A percentile compares a stretch with the other conserved stretches of the same genome.
Evolutionary conservation across 2,888 invertebrate genomes (phyloP).

Genomic region (Noctua comes): DNA sequence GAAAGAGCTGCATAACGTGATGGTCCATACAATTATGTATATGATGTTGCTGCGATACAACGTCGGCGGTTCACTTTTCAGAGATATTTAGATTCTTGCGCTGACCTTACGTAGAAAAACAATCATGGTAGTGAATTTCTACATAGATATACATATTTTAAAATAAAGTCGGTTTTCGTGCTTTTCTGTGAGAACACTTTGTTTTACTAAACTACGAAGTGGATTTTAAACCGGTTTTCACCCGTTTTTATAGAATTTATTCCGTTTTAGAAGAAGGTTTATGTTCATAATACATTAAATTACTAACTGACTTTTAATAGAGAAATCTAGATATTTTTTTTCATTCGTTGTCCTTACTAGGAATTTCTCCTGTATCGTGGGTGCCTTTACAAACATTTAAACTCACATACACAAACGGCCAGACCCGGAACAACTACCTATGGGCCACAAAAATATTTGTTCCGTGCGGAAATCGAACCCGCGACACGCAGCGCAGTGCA

Average conservation of each 20-base stretch:
- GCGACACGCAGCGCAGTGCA: background rate
- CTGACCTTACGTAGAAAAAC: conserved; percentile 24
- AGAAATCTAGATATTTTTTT: background rate
- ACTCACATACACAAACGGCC: background rate
- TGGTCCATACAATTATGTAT: conserved; percentile 63
- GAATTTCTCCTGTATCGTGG: background rate
- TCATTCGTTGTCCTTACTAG: too few species aligned
- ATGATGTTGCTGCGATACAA: conserved; percentile 41
- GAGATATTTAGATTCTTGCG: conserved; percentile 28
- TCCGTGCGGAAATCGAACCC: background rate
- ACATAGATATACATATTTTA: background rate
- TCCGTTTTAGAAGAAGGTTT: background rate
- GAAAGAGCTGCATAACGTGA: conserved; percentile 44
- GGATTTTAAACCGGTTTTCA: background rate
- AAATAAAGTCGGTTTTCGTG: background rate
- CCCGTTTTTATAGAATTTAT: background rate
- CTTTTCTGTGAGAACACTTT: background rate
- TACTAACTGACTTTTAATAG: background rate
- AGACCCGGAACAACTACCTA: background rate
- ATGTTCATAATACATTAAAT: background rate
- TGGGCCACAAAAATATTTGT: background rate
- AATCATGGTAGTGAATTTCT: background rate
- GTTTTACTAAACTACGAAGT: background rate
- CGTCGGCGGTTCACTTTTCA: conserved; percentile 23
- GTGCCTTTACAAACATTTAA: background rate